Conservation (phyloP, 1,140 invertebrate species). For the Drosophila sproati region DNA sequence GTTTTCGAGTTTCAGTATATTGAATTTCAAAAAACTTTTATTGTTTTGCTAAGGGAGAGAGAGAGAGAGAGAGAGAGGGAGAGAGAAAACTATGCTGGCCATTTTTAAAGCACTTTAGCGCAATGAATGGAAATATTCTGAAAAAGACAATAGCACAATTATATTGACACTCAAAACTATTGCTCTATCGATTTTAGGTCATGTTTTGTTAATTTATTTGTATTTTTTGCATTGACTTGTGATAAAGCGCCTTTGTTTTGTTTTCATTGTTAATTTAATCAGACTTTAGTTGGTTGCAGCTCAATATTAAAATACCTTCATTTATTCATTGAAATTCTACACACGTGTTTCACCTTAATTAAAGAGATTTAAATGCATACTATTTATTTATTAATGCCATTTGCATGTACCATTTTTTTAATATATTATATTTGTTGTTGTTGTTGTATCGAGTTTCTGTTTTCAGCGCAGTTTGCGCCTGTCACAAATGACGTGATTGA, state of each 20-base stretch:
- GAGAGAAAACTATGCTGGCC: neutral
- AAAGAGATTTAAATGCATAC: conserved; percentile 63
- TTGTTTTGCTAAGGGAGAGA: conserved; percentile 1
- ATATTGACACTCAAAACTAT: neutral
- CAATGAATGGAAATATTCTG: neutral
- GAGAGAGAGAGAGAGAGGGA: neutral
- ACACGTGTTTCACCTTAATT: conserved; percentile 48
- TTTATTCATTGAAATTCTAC: conserved; percentile 23
- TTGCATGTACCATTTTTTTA: conserved; percentile 33
- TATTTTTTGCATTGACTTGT: no score
- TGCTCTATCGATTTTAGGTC: neutral
- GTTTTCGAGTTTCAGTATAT: conserved; percentile 23
- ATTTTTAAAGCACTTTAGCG: neutral
- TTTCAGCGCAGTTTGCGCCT: conserved; percentile 24
- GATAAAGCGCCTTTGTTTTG: neutral
- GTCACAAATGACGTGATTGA: conserved; percentile 68
- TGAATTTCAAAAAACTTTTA: conserved; percentile 56
- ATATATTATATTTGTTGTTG: conserved; percentile 8
- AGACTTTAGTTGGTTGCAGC: neutral
- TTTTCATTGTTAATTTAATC: neutral
- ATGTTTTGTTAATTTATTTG: no score
- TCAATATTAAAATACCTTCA: conserved; percentile 8
- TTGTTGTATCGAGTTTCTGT: conserved; percentile 10
- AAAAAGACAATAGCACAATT: neutral
- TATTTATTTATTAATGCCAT: conserved; percentile 61